A percentile compares a stretch with the other conserved stretches of the same genome.
Evolutionary conservation across 1,140 invertebrate genomes (phyloP).

Genomic region (Eufriesea mexicana): DNA sequence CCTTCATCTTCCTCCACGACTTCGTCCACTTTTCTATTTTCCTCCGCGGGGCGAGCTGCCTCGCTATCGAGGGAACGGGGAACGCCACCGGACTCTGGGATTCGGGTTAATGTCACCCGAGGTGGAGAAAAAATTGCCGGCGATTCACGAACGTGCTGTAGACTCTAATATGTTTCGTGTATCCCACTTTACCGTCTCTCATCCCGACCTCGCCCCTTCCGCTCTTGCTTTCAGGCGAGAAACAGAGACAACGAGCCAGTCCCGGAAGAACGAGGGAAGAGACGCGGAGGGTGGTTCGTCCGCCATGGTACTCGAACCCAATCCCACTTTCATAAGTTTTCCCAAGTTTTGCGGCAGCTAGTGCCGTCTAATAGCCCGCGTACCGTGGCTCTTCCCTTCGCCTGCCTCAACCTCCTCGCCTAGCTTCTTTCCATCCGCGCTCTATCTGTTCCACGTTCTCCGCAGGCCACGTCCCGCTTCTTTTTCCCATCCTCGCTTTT

Average conservation of each 20-base stretch:
- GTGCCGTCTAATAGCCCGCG: constrained; percentile 74
- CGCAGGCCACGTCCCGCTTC: neutral
- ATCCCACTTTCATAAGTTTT: constrained; percentile 79
- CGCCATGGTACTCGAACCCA: constrained; percentile 65
- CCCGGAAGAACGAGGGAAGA: no score
- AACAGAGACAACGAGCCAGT: neutral
- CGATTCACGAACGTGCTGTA: constrained; percentile 74
- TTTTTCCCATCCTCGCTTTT: neutral
- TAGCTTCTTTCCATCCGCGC: neutral
- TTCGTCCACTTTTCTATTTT: constrained; percentile 14
- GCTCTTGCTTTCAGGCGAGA: no score
- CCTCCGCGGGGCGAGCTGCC: neutral
- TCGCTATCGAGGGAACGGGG: no score
- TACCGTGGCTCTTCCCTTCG: constrained; percentile 25
- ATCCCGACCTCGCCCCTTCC: neutral
- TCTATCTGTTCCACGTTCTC: neutral
- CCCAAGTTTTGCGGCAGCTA: constrained; percentile 75
- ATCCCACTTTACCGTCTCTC: constrained; percentile 58
- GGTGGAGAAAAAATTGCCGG: constrained; percentile 70
- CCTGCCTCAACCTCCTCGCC: neutral
- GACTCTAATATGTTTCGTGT: constrained; percentile 78
- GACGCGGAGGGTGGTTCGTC: constrained; percentile 1
- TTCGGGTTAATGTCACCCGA: constrained; percentile 68
- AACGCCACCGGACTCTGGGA: constrained; percentile 26
- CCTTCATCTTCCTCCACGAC: neutral